Base-by-base conservation (phyloP, 1,140 invertebrate genomes). In the Hylyphantes graminicola region DNA sequence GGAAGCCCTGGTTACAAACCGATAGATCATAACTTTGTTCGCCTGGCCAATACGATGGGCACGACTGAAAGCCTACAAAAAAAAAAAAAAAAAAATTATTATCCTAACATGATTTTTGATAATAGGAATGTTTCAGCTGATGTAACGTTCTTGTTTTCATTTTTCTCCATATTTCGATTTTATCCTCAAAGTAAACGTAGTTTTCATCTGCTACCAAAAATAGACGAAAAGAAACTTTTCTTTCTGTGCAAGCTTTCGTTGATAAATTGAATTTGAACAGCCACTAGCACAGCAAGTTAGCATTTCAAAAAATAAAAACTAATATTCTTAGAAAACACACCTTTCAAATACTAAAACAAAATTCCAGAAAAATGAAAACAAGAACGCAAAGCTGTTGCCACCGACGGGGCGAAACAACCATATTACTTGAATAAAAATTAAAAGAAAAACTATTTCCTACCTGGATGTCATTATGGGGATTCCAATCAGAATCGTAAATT, bases 401-500 rank as follows among this genome's bases (percentile, higher is more conserved):
- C 19, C 59, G n/a, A 17, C 19, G 19, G 0, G 4, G 13, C 2
- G n/a, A 63, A n/a, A 0, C n/a, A 63, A 35, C 35, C 35, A 1
- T 5, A 35, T 35, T 35, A 35, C 2, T 35, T 35, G 1, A 35
- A 35, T 35, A 35, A 35, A 35, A 35, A 35, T 35, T 35, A 5
- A 35, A 35, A 35, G 35, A 35, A 35, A 35, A 19, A 68, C 35
- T 68, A 68, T 12, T 12, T 17, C 65, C 21, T 77, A 91, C 91
- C 90, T 99, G 98, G 85, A 99, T 99, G 88, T 99, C 98, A 89
- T 99, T 99, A 90, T 99, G 98, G 5, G 98, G 98, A 93, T 99
- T 99, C 98, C 98, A 99, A 91, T 99, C 98, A 0, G 97, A 98
- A 90, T 99, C 98, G 87, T 99, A 99, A 87, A 99, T 99, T 87